Evolutionary conservation across 1,140 invertebrate species (phyloP).

Genomic region (Dinothrombium tinctorium): DNA sequence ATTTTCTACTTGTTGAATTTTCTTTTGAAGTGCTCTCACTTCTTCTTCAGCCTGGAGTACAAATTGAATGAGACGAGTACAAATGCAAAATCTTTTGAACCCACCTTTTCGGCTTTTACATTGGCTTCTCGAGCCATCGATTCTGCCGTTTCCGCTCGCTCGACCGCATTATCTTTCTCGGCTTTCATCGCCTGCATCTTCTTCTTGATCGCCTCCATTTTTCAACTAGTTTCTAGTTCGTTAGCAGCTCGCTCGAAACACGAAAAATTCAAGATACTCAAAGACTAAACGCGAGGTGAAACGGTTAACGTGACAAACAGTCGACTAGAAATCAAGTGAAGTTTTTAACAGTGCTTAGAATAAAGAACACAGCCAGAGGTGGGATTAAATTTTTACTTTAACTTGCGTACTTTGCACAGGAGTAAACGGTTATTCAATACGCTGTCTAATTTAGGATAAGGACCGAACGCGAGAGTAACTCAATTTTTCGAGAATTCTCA

Average conservation of each 20-base stretch:
- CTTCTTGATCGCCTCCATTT: slow-evolving; percentile 99
- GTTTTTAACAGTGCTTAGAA: no score
- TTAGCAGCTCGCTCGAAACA: neutral
- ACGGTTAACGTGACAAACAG: no score
- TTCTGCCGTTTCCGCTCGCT: slow-evolving; percentile 77
- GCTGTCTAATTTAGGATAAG: no score
- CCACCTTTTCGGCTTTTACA: slow-evolving; percentile 69
- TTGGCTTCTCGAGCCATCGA: slow-evolving; percentile 83
- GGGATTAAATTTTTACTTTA: no score
- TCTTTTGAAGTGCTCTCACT: slow-evolving; percentile 18
- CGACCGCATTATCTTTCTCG: slow-evolving; percentile 95
- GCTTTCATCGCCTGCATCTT: slow-evolving; percentile 99
- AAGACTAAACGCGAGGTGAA: no score
- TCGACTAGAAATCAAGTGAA: no score
- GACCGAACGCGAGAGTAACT: no score
- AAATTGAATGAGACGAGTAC: neutral
- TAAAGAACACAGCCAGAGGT: no score
- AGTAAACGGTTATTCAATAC: no score
- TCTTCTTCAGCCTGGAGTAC: slow-evolving; percentile 16
- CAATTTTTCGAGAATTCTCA: no score
- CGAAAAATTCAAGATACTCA: no score
- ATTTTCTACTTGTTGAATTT: slow-evolving; percentile 19
- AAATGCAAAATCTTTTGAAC: neutral
- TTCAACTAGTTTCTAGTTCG: slow-evolving; percentile 5
- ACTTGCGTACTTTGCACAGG: no score